Percentiles rank a stretch among this genome's conserved stretches.
These are phyloP conservation scores for Darevskia mixta DNA, from an alignment of 2,797 vertebrate species.

Conservation along the genomic window DNA sequence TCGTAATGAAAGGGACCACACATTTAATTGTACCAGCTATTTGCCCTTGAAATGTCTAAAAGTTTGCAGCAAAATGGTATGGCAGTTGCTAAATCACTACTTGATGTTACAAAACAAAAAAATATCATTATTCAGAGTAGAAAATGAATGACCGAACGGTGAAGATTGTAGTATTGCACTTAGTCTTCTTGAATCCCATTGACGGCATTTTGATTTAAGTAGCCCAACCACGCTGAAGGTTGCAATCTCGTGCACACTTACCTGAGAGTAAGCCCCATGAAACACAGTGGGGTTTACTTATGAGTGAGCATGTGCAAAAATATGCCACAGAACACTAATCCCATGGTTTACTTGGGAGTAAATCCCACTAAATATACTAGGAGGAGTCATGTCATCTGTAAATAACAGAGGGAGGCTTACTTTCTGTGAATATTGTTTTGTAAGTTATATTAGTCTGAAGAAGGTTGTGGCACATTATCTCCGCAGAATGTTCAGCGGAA, in stretches of 20 bases:
- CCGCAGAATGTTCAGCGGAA: background rate
- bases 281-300: background rate
- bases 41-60: slow-evolving; percentile 68
- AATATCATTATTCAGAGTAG: slow-evolving; percentile 55
- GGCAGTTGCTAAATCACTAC: slow-evolving; percentile 19
- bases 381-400: background rate
- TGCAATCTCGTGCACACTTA: background rate
- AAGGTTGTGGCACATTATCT: background rate
- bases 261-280: background rate
- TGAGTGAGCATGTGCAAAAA: background rate
- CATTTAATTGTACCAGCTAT: slow-evolving; percentile 60
- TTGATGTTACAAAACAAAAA: slow-evolving; percentile 49
- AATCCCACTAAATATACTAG: background rate
- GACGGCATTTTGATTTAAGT: no score
- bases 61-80: slow-evolving; percentile 53
- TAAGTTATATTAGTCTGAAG: background rate
- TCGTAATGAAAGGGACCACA: slow-evolving; percentile 59
- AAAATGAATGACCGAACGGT: slow-evolving; percentile 41
- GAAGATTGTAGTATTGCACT: background rate
- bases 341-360: background rate
- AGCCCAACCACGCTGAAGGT: background rate
- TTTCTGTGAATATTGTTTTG: background rate
- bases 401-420: background rate
- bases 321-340: background rate
- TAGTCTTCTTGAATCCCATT: background rate